These are phyloP conservation scores for Petrolisthes manimaculis DNA, from an alignment of 2,888 invertebrate species.

Conservation along the genomic window DNA sequence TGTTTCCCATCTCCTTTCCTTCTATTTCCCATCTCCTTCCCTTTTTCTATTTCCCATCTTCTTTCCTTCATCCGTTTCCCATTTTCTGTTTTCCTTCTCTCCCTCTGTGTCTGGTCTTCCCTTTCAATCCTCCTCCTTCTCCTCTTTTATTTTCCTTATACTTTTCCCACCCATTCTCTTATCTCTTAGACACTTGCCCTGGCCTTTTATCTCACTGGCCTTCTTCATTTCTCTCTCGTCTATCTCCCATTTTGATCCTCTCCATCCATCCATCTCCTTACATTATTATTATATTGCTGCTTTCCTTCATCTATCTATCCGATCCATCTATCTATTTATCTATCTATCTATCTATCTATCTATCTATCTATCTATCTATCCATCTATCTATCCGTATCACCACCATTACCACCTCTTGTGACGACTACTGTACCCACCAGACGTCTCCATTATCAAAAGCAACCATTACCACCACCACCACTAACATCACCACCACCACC, in stretches of 20 bases:
- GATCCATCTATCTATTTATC: too few species aligned
- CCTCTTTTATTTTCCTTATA: background rate
- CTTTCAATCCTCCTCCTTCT: background rate
- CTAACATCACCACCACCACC: background rate
- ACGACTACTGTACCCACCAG: background rate
- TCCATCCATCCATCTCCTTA: background rate
- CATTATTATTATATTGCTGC: background rate
- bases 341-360: background rate
- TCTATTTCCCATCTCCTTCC: background rate
- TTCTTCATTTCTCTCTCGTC: background rate
- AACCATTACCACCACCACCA: background rate
- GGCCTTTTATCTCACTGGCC: background rate
- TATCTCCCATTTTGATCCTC: background rate
- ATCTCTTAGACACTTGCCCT: background rate
- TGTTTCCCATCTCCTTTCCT: background rate
- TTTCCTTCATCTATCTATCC: background rate
- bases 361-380: too few species aligned
- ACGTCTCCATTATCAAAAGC: background rate
- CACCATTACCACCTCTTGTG: background rate
- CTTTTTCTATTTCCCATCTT: background rate
- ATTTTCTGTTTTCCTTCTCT: constrained; percentile 2
- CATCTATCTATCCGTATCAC: too few species aligned
- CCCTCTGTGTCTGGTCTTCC: background rate
- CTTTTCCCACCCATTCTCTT: background rate
- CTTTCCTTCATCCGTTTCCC: background rate